These are phyloP conservation scores for Taenioides sp. DNA, from an alignment of 2,797 vertebrate species.

Conservation along the genomic window DNA sequence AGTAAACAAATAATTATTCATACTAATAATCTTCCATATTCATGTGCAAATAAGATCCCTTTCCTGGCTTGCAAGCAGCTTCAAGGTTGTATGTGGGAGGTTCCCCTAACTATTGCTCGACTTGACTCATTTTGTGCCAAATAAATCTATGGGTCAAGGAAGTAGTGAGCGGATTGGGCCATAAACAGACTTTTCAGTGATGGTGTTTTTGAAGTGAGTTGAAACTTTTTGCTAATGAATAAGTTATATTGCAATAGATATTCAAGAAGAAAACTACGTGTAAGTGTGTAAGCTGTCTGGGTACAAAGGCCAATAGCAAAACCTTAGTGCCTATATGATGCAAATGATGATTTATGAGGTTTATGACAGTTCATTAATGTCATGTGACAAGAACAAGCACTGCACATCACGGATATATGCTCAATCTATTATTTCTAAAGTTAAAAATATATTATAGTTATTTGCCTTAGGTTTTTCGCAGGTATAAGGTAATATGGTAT, in stretches of 20 bases:
- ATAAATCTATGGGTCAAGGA: constrained; percentile 61
- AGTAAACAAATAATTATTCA: constrained; percentile 84
- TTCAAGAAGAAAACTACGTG: constrained; percentile 1
- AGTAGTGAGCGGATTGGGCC: constrained; percentile 34
- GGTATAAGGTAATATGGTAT: neutral
- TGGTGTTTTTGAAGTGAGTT: constrained; percentile 29
- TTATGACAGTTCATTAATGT: neutral
- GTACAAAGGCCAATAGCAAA: neutral
- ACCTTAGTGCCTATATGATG: neutral
- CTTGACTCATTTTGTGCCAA: constrained; percentile 67
- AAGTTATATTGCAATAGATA: neutral
- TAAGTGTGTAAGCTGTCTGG: neutral
- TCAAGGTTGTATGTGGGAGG: constrained; percentile 77
- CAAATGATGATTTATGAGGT: neutral
- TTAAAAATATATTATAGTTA: neutral
- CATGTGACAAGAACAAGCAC: neutral
- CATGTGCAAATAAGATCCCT: constrained; percentile 75
- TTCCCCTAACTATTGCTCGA: constrained; percentile 63
- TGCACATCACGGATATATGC: neutral
- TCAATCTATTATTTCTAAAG: neutral
- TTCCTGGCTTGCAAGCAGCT: constrained; percentile 70
- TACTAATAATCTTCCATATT: constrained; percentile 82
- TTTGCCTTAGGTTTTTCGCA: too few relatives aligned
- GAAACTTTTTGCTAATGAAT: constrained; percentile 11
- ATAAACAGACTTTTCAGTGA: constrained; percentile 34